Conservation (phyloP, 2,113 vertebrate genomes). For the Leptodactylus fuscus region DNA sequence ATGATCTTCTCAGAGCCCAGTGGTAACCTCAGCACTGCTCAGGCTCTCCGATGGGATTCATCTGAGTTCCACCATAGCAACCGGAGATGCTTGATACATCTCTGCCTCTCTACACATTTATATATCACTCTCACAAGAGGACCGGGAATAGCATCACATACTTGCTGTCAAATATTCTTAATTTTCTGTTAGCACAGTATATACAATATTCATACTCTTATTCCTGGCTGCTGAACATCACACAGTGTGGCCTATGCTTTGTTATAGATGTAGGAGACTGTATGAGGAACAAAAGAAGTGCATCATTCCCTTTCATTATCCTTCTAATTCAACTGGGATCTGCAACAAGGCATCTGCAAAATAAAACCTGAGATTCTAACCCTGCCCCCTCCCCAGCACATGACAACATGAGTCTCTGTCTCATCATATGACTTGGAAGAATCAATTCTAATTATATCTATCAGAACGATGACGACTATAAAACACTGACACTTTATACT, state of each 20-base stretch:
- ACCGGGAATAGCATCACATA: not conserved
- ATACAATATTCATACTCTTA: not conserved
- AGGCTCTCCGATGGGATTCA: constrained; percentile 42
- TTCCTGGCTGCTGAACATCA: not conserved
- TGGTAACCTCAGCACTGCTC: constrained; percentile 35
- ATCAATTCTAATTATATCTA: constrained; percentile 17
- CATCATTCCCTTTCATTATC: not conserved
- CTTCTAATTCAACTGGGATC: not conserved
- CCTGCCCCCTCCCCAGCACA: not conserved
- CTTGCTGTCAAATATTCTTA: not conserved
- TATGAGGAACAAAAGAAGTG: not conserved
- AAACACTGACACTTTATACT: not conserved
- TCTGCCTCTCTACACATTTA: not conserved
- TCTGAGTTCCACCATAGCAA: constrained; percentile 56
- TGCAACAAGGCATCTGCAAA: not conserved
- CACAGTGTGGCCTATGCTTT: too few relatives aligned
- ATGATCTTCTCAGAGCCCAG: constrained; percentile 4
- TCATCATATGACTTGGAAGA: not conserved
- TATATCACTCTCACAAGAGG: not conserved
- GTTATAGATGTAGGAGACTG: not conserved
- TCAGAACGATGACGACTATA: not conserved
- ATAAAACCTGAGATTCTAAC: not conserved
- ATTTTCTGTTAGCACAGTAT: not conserved
- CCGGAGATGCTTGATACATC: constrained; percentile 17
- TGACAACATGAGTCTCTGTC: not conserved